Base-by-base conservation (phyloP, 2,797 vertebrate species). In the Paedocypris micromegethes region DNA sequence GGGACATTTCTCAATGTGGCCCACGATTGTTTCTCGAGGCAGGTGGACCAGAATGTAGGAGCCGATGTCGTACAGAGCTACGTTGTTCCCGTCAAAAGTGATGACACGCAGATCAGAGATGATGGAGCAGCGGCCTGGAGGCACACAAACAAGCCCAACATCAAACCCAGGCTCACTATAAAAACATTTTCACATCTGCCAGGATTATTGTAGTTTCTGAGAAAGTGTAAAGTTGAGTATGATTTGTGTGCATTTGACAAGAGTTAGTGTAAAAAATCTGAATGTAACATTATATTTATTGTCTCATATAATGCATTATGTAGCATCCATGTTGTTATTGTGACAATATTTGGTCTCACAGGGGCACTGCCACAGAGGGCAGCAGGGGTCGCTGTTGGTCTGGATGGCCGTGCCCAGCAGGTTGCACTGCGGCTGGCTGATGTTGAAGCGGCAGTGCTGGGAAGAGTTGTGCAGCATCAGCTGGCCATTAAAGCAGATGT, bases 21-120 rank as follows among this genome's bases (percentile, higher is more conserved):
- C 95, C 76, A 97, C 89, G 79, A 98, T 91, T 55, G 86, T 90
- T 85, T 99, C 96, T 79, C 82, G 88, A 23, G 95, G 93, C 79
- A 97, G 85, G 76, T 87, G 90, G 41, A 97, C 93, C 87, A 99
- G 85, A 78, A 98, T 89, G 71, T 98, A 99, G 62, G 97, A 96
- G 78, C 94, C 96, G 54, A 90, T 92, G 68, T 96, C 94, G 70
- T 95, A 98, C 51, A 99, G 83, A 6, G 95, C 97, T 63, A 95
- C 91, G 6, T 93, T 98, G 82, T 99, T 98, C 74, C 97, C 97
- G 78, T 97, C 97, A 67, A 99, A 99, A 0, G 96, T 99, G 74
- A 98, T 96, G 60, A 97, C 87, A 6, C 95, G 95, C 68, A 98
- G 84, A 80, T 98, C 96, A 71, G 96, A 97, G 80, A 99, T 89